A percentile compares a stretch with the other conserved stretches of the same genome.
Conservation (phyloP, 2,113 vertebrate species). For the Nothoprocta pentlandii region DNA sequence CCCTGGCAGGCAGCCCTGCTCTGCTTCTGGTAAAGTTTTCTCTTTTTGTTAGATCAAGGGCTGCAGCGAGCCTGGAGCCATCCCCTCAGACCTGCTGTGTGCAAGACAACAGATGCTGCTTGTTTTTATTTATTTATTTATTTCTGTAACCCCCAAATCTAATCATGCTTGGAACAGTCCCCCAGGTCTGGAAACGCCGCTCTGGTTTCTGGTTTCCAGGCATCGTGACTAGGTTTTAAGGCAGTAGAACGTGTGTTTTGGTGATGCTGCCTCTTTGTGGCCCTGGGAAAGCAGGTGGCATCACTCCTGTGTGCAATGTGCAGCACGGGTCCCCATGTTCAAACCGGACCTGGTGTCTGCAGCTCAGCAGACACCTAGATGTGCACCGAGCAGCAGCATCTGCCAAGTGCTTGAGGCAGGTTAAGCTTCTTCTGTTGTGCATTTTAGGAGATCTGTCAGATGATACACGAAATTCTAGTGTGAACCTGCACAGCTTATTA, state of each 20-base stretch:
- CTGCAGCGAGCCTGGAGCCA: slow-evolving; percentile 14
- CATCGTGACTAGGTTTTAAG: slow-evolving; percentile 31
- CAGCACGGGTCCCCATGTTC: no score
- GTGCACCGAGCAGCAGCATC: background rate
- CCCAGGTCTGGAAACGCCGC: background rate
- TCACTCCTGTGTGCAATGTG: no score
- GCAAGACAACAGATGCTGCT: slow-evolving; percentile 66
- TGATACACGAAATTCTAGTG: background rate
- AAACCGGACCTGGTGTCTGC: background rate
- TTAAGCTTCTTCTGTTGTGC: background rate
- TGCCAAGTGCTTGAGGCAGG: background rate
- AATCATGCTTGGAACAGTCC: slow-evolving; percentile 69
- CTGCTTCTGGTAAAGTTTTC: slow-evolving; percentile 39
- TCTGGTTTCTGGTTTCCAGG: slow-evolving; percentile 48
- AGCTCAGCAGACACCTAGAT: background rate
- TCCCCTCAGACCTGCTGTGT: slow-evolving; percentile 49
- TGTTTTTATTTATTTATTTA: background rate
- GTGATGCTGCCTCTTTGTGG: background rate
- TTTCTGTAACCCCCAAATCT: slow-evolving; percentile 71
- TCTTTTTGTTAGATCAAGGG: slow-evolving; percentile 61
- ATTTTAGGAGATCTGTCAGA: background rate
- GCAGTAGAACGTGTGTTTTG: background rate
- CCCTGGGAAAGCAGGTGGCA: background rate
- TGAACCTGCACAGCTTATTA: background rate
- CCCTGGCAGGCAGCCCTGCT: slow-evolving; percentile 27